A percentile compares a stretch with the other conserved stretches of the same genome.
phyloP scores from a whole-genome alignment of 2,888 invertebrate species.

The Bombylius major region DNA sequence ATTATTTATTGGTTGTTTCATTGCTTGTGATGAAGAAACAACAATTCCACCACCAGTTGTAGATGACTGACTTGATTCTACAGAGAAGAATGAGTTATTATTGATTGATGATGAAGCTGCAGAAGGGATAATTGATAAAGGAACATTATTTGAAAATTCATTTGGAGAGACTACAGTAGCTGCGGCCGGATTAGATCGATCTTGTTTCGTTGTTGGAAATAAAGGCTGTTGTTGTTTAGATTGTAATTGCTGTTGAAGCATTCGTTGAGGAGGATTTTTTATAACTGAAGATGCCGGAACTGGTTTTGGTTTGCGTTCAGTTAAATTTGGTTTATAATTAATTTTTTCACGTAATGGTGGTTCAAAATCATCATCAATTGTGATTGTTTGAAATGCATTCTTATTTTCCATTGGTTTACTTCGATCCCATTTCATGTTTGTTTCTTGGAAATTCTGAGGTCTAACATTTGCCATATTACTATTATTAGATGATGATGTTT shows the following conservation, averaged over 20 bases:
- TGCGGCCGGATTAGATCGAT: not conserved
- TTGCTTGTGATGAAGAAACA: not conserved
- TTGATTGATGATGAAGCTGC: not conserved
- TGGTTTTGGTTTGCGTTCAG: conserved; percentile 19
- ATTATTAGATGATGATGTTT: not conserved
- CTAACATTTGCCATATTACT: conserved; percentile 10
- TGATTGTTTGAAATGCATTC: conserved; percentile 7
- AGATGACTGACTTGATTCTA: not conserved
- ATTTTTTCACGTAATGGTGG: conserved; percentile 17
- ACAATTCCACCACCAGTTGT: not conserved
- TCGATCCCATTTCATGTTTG: not conserved
- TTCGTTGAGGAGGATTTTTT: not conserved
- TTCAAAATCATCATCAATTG: conserved; percentile 14
- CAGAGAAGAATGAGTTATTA: not conserved
- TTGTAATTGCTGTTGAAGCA: not conserved
- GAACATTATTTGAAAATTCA: not conserved
- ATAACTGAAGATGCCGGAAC: not conserved
- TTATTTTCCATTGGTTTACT: not conserved
- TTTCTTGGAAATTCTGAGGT: not conserved
- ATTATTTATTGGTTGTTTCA: not conserved
- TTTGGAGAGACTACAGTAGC: not conserved
- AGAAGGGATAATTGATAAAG: not conserved
- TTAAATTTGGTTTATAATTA: conserved; percentile 20
- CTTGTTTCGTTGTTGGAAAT: not conserved
- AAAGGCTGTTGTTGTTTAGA: not conserved